Evolutionary conservation across 1,140 invertebrate species (phyloP).

Genomic region (Antheraea pernyi): DNA sequence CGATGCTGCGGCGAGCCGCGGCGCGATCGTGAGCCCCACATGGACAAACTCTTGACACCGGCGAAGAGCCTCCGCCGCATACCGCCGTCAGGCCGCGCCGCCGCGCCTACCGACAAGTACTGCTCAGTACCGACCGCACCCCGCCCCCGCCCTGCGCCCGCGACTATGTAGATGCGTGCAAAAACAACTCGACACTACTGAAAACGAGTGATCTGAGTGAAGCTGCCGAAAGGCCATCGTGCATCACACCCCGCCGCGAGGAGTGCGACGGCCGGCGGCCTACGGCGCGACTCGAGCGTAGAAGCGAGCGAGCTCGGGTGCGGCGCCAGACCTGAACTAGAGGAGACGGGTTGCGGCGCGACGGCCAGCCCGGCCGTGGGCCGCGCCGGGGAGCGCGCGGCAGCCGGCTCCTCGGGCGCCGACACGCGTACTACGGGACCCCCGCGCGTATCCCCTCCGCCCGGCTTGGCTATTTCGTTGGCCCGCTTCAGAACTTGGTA

Average conservation of each 20-base stretch:
- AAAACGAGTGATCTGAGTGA: constrained; percentile 65
- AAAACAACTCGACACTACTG: constrained; percentile 68
- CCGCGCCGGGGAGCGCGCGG: constrained; percentile 61
- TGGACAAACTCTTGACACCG: constrained; percentile 86
- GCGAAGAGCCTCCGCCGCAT: constrained; percentile 85
- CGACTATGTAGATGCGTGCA: constrained; percentile 64
- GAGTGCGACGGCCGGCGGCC: constrained; percentile 33
- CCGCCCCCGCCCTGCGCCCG: constrained; percentile 69
- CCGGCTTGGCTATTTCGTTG: constrained; percentile 87
- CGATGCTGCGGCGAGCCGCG: constrained; percentile 85
- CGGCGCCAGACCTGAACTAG: constrained; percentile 78
- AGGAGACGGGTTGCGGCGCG: constrained; percentile 73
- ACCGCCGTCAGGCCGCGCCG: constrained; percentile 61
- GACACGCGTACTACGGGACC: constrained; percentile 75
- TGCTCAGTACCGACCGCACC: constrained; percentile 64
- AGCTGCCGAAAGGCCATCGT: constrained; percentile 52
- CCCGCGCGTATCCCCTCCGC: constrained; percentile 59
- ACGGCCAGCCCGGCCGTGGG: constrained; percentile 64
- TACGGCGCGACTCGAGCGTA: constrained; percentile 50
- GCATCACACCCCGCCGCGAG: constrained; percentile 24
- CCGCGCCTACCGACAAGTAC: constrained; percentile 71
- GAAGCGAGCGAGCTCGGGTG: constrained; percentile 56
- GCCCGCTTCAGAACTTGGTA: constrained; percentile 96
- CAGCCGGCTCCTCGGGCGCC: constrained; percentile 66
- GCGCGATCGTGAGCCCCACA: constrained; percentile 83